A percentile compares a stretch with the other conserved stretches of the same genome.
These are phyloP conservation scores for Dipodomys ordii DNA, from an alignment of 2,113 vertebrate genomes.

Conservation along the genomic window DNA sequence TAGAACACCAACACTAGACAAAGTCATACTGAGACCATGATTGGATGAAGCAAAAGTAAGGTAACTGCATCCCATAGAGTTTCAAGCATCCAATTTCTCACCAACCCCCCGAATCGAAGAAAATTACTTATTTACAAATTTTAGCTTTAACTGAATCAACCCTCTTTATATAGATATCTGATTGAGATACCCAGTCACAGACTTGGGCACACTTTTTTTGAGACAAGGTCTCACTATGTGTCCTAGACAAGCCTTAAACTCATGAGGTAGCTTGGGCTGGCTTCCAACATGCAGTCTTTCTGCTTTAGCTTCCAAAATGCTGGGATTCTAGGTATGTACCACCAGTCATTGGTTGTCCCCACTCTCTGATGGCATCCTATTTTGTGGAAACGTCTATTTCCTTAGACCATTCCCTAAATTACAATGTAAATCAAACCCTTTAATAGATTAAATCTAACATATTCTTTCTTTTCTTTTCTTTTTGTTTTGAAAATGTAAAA, in stretches of 20 bases:
- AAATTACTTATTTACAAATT: not conserved
- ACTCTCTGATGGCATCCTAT: not conserved
- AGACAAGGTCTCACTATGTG: too few relatives aligned
- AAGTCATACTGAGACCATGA: not conserved
- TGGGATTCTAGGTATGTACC: too few relatives aligned
- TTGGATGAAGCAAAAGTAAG: not conserved
- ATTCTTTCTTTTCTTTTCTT: not conserved
- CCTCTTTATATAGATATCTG: not conserved
- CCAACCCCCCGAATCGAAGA: not conserved
- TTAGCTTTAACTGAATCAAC: not conserved
- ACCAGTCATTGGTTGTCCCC: not conserved
- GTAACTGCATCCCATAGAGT: not conserved
- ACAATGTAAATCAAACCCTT: not conserved
- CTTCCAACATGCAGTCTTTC: too few relatives aligned
- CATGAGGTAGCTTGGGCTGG: too few relatives aligned
- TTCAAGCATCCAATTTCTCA: not conserved
- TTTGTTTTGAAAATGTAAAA: too few relatives aligned
- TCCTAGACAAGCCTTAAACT: too few relatives aligned
- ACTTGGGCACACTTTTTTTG: not conserved
- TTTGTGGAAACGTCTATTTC: not conserved
- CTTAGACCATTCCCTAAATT: not conserved
- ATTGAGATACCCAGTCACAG: not conserved
- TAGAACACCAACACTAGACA: not conserved
- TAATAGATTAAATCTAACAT: not conserved
- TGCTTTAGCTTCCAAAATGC: too few relatives aligned